These are phyloP conservation scores for Coregonus suidteri DNA, from an alignment of 2,797 vertebrate species.

Conservation along the genomic window DNA sequence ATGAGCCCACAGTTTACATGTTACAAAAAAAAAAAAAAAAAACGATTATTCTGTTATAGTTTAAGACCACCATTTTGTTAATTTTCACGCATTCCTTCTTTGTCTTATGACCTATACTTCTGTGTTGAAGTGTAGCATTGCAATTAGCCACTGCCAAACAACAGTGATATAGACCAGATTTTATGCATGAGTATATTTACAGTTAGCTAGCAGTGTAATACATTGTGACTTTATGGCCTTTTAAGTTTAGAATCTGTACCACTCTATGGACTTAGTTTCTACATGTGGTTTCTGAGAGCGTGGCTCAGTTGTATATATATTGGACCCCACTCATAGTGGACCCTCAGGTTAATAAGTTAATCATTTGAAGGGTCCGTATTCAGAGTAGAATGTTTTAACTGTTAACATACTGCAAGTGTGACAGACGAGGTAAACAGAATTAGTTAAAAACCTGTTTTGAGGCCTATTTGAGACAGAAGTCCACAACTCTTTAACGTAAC, in stretches of 20 bases:
- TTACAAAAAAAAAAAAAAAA: constrained; percentile 53
- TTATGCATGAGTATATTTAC: constrained; percentile 89
- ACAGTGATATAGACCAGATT: constrained; percentile 78
- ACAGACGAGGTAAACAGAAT: not conserved
- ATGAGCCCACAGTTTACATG: constrained; percentile 84
- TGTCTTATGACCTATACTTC: constrained; percentile 70
- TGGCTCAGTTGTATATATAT: constrained; percentile 70
- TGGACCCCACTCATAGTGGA: constrained; percentile 35
- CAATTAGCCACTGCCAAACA: constrained; percentile 81
- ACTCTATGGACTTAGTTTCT: constrained; percentile 56
- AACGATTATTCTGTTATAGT: constrained; percentile 69
- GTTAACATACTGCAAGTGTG: not conserved
- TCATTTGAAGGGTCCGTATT: not conserved
- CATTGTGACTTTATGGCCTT: constrained; percentile 81
- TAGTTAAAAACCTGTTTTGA: too few relatives aligned
- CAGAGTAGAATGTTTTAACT: not conserved
- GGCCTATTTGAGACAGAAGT: too few relatives aligned
- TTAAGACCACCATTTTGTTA: constrained; percentile 53
- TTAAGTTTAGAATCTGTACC: constrained; percentile 62
- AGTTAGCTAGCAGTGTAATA: constrained; percentile 86
- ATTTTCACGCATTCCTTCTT: constrained; percentile 73
- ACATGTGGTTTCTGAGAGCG: constrained; percentile 71
- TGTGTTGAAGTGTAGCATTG: constrained; percentile 81
- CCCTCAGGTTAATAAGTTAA: not conserved
- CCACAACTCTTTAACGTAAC: too few relatives aligned